Evolutionary conservation across 2,888 invertebrate genomes (phyloP).

Genomic region (Lottia scabra): DNA sequence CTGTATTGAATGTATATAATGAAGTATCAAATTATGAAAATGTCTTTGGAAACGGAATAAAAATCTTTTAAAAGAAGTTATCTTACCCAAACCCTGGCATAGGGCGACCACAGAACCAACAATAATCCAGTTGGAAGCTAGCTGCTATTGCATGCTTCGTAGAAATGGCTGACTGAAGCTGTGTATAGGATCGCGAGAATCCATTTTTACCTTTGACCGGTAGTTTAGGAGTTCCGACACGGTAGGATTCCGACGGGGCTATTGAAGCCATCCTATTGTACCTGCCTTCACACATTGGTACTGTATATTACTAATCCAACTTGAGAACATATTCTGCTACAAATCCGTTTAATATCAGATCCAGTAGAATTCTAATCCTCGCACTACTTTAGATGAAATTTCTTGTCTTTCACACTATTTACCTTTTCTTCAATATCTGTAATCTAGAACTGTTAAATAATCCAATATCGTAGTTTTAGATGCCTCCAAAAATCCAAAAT

Average conservation of each 20-base stretch:
- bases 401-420: too few species aligned
- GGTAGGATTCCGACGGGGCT: neutral
- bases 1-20: too few species aligned
- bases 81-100: constrained; percentile 47
- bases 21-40: too few species aligned
- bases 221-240: neutral
- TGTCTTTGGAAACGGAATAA: too few species aligned
- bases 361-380: too few species aligned
- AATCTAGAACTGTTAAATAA: too few species aligned
- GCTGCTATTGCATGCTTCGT: constrained; percentile 46
- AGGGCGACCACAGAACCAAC: constrained; percentile 61
- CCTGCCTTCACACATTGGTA: neutral
- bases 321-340: too few species aligned
- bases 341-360: too few species aligned
- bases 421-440: too few species aligned
- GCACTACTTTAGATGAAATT: too few species aligned
- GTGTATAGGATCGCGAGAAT: constrained; percentile 29
- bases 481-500: too few species aligned
- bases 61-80: neutral
- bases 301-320: neutral
- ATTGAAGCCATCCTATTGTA: neutral
- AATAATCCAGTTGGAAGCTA: constrained; percentile 56
- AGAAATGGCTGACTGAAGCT: constrained; percentile 29
- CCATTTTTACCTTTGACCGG: constrained; percentile 32
- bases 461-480: too few species aligned